Conservation (phyloP, 2,113 vertebrate genomes). For the Ramphastos sulfuratus region DNA sequence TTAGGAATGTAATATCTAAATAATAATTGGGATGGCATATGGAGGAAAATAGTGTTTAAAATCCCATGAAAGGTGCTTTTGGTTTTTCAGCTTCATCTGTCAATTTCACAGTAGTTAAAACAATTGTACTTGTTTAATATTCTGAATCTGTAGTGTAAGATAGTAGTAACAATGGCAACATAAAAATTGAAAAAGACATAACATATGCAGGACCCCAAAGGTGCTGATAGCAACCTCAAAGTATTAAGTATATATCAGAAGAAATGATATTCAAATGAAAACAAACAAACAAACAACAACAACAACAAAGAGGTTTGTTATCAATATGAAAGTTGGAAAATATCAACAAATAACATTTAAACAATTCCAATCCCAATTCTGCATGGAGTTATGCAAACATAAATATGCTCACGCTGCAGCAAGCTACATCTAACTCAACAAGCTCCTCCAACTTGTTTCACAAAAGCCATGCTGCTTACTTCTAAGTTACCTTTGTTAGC, state of each 20-base stretch:
- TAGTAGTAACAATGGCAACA: slow-evolving; percentile 52
- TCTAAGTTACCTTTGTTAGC: background rate
- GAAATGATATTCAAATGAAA: background rate
- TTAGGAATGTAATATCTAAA: slow-evolving; percentile 98
- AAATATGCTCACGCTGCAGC: background rate
- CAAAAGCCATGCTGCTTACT: background rate
- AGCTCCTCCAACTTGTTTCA: slow-evolving; percentile 9
- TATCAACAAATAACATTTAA: background rate
- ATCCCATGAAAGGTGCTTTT: slow-evolving; percentile 89
- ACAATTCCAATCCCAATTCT: background rate
- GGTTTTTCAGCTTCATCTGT: slow-evolving; percentile 86
- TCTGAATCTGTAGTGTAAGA: slow-evolving; percentile 75
- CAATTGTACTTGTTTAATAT: slow-evolving; percentile 87
- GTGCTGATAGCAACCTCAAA: background rate
- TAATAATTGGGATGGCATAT: slow-evolving; percentile 94
- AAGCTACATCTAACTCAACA: background rate
- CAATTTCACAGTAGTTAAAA: slow-evolving; percentile 89
- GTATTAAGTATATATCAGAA: background rate
- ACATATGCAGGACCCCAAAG: background rate
- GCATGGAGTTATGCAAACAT: background rate
- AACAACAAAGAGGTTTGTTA: background rate
- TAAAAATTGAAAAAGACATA: slow-evolving; percentile 7
- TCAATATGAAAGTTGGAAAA: background rate
- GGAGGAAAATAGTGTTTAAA: slow-evolving; percentile 92
- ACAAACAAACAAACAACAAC: too few species aligned